These are phyloP conservation scores for Bombyx mori DNA, from an alignment of 1,140 invertebrate species.

Conservation along the genomic window DNA sequence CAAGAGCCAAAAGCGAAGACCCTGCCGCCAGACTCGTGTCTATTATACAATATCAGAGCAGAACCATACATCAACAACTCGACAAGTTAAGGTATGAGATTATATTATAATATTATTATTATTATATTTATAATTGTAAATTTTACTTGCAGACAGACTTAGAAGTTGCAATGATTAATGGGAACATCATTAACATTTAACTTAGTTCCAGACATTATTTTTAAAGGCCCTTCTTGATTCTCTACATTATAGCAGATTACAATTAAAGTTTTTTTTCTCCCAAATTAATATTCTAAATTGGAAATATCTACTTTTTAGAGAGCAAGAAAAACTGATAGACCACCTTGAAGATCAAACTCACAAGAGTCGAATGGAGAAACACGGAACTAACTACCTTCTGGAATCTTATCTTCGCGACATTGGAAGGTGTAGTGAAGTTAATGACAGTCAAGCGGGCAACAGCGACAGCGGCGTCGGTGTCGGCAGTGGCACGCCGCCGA, in stretches of 20 bases:
- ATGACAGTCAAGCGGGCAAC: constrained; percentile 67
- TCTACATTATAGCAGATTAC: not conserved
- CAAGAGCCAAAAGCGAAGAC: constrained; percentile 52
- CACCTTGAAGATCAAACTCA: constrained; percentile 84
- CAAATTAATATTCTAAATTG: not conserved
- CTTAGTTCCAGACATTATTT: not conserved
- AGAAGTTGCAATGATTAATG: too few species aligned
- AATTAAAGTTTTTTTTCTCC: not conserved
- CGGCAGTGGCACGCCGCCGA: constrained; percentile 61
- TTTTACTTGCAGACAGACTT: not conserved
- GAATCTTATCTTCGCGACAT: constrained; percentile 79
- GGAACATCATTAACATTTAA: too few species aligned
- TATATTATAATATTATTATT: not conserved
- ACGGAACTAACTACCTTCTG: constrained; percentile 86
- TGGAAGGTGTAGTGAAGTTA: constrained; percentile 60
- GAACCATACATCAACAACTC: constrained; percentile 83
- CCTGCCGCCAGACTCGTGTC: constrained; percentile 80
- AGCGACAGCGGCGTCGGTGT: constrained; percentile 74
- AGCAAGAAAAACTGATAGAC: constrained; percentile 84
- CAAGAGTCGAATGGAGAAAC: constrained; percentile 76
- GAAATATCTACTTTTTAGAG: constrained; percentile 65
- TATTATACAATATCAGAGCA: constrained; percentile 84
- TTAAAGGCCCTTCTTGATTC: not conserved
- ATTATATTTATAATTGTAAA: not conserved
- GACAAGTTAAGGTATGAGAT: constrained; percentile 72